Conservation (phyloP, 2,113 vertebrate genomes). For the Zingel zingel region DNA sequence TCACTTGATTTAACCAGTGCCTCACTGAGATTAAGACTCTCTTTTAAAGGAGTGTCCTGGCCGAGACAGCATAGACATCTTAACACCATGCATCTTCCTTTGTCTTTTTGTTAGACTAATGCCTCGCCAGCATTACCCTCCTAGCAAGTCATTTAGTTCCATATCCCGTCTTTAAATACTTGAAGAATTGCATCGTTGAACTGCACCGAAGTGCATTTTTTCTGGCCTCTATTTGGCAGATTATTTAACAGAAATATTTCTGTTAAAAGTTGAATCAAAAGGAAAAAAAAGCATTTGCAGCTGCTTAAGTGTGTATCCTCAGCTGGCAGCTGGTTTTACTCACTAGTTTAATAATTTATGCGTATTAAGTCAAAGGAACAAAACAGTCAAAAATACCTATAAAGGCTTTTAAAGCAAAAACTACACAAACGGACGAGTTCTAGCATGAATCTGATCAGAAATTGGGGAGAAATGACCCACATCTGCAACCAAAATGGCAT, state of each 20-base stretch:
- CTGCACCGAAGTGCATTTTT: not conserved
- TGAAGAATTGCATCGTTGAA: not conserved
- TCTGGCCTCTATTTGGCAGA: not conserved
- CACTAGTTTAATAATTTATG: not conserved
- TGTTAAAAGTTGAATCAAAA: not conserved
- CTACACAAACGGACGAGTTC: too few relatives aligned
- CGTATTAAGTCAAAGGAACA: not conserved
- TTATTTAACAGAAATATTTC: not conserved
- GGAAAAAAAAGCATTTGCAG: not conserved
- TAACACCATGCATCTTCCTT: too few relatives aligned
- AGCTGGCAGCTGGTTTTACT: not conserved
- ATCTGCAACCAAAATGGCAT: too few relatives aligned
- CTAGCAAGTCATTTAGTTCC: too few relatives aligned
- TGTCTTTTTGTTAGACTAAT: not conserved
- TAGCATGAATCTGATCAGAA: too few relatives aligned
- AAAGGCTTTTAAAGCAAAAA: too few relatives aligned
- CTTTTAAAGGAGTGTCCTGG: too few relatives aligned
- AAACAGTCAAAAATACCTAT: too few relatives aligned
- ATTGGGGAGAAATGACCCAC: too few relatives aligned
- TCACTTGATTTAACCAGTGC: not conserved
- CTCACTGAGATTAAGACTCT: not conserved
- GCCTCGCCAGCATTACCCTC: not conserved
- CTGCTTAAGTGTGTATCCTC: too few relatives aligned
- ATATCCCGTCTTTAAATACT: not conserved
- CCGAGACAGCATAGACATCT: too few relatives aligned